These are phyloP conservation scores for Chrysaora quinquecirrha DNA, from an alignment of 30 jellyfish, hydroid and myxozoan genomes.

Conservation along the genomic window DNA sequence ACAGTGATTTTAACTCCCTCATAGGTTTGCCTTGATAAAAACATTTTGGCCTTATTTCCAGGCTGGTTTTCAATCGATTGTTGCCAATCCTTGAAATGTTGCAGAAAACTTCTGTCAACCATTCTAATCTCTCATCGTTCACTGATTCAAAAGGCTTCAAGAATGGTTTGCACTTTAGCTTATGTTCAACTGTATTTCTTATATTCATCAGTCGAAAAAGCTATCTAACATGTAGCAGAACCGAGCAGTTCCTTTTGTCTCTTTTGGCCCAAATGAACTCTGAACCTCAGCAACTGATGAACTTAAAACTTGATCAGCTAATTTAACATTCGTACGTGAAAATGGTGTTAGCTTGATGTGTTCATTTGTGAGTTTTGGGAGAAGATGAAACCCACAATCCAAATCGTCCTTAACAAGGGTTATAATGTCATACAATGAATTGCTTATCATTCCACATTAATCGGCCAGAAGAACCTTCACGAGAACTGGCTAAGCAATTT, in stretches of 20 bases:
- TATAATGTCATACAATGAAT: constrained; percentile 24
- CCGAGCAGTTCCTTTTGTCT: constrained; percentile 43
- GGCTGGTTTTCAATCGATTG: constrained; percentile 7
- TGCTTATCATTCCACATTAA: constrained; percentile 34
- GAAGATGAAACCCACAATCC: constrained; percentile 11
- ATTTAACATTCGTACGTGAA: constrained; percentile 54
- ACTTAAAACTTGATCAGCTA: constrained; percentile 50
- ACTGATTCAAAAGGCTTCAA: constrained; percentile 38
- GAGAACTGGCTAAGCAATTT: not conserved
- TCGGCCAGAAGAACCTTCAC: not conserved
- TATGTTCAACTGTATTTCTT: constrained; percentile 37
- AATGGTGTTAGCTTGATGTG: constrained; percentile 30
- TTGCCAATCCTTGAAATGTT: not conserved
- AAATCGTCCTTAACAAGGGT: constrained; percentile 29
- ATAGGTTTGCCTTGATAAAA: constrained; percentile 32
- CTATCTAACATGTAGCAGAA: constrained; percentile 42
- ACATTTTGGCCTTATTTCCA: constrained; percentile 25
- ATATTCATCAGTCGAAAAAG: constrained; percentile 1
- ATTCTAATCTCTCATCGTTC: constrained; percentile 49
- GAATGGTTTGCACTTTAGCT: constrained; percentile 8
- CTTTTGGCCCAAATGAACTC: constrained; percentile 1
- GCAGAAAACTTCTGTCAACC: constrained; percentile 35
- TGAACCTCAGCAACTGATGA: not conserved
- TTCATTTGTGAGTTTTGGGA: constrained; percentile 26
- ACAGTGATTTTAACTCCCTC: constrained; percentile 57